A percentile compares a stretch with the other conserved stretches of the same genome.
These are phyloP conservation scores for Epinephelus malabaricus DNA, from an alignment of 2,797 vertebrate genomes.

Conservation along the genomic window DNA sequence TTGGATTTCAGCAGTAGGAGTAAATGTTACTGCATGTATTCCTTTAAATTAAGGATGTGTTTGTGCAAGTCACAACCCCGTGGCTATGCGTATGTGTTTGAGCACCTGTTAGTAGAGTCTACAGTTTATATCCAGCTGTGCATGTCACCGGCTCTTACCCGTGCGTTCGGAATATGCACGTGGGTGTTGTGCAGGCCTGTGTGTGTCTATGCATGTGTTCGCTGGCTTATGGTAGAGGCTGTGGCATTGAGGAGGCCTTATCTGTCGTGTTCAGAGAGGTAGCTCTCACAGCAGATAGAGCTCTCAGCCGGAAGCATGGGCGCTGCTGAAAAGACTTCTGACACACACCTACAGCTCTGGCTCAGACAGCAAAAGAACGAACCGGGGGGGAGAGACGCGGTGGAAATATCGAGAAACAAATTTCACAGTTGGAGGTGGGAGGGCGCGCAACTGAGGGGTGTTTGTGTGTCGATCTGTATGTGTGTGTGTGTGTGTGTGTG, in stretches of 20 bases:
- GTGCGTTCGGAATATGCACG: slow-evolving; percentile 39
- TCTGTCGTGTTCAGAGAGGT: slow-evolving; percentile 80
- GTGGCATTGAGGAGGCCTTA: slow-evolving; percentile 77
- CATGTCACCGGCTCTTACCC: slow-evolving; percentile 43
- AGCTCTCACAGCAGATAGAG: slow-evolving; percentile 75
- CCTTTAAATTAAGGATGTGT: slow-evolving; percentile 37
- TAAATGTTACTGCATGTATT: slow-evolving; percentile 39
- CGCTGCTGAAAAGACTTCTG: slow-evolving; percentile 72
- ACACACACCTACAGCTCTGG: slow-evolving; percentile 76
- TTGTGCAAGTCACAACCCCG: slow-evolving; percentile 34
- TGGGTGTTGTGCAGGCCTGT: slow-evolving; percentile 45
- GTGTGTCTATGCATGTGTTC: slow-evolving; percentile 14
- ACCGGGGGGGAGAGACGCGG: slow-evolving; percentile 46
- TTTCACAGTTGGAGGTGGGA: slow-evolving; percentile 47
- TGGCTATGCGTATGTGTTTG: slow-evolving; percentile 28
- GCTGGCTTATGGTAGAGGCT: slow-evolving; percentile 56
- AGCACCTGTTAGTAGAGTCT: slow-evolving; percentile 39
- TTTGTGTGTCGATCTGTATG: not conserved
- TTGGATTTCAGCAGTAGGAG: slow-evolving; percentile 30
- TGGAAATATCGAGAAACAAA: slow-evolving; percentile 65
- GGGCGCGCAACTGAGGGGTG: slow-evolving; percentile 27
- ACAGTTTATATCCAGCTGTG: slow-evolving; percentile 54
- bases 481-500: too few relatives aligned
- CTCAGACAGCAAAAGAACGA: slow-evolving; percentile 55
- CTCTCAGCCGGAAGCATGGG: slow-evolving; percentile 69